Percentiles rank a stretch among this genome's conserved stretches.
Evolutionary conservation across 1,140 invertebrate species (phyloP).

Genomic region (Acromyrmex heyeri): DNA sequence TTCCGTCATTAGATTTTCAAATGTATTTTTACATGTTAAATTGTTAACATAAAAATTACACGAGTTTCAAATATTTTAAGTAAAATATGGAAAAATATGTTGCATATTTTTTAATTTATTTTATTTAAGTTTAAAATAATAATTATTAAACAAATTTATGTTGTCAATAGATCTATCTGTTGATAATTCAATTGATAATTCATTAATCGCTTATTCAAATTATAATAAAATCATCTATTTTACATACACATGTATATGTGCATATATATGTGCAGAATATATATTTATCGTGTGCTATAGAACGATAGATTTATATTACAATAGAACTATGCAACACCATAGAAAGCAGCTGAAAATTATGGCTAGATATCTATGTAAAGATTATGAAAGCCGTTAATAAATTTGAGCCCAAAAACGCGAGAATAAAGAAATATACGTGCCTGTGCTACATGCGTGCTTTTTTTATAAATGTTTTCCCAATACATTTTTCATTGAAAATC

Average conservation of each 20-base stretch:
- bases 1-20: conserved; percentile 2
- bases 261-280: not conserved
- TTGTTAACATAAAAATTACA: not conserved
- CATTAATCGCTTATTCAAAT: not conserved
- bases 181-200: not conserved
- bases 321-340: not conserved
- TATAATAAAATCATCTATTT: not conserved
- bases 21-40: not conserved
- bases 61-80: not conserved
- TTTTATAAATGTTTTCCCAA: conserved; percentile 12
- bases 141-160: not conserved
- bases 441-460: conserved; percentile 1
- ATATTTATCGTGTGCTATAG: not conserved
- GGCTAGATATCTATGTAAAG: conserved; percentile 13
- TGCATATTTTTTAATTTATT: not conserved
- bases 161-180: not conserved
- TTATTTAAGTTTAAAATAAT: not conserved
- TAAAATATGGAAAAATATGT: not conserved
- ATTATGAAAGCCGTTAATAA: conserved; percentile 32
- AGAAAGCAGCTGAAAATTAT: conserved; percentile 16
- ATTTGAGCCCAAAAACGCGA: not conserved
- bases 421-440: conserved; percentile 13
- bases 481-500: conserved; percentile 39
- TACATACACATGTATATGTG: not conserved
- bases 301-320: not conserved